phyloP scores from a whole-genome alignment of 2,888 invertebrate genomes.

The Dyspetes luteomarginatus region DNA sequence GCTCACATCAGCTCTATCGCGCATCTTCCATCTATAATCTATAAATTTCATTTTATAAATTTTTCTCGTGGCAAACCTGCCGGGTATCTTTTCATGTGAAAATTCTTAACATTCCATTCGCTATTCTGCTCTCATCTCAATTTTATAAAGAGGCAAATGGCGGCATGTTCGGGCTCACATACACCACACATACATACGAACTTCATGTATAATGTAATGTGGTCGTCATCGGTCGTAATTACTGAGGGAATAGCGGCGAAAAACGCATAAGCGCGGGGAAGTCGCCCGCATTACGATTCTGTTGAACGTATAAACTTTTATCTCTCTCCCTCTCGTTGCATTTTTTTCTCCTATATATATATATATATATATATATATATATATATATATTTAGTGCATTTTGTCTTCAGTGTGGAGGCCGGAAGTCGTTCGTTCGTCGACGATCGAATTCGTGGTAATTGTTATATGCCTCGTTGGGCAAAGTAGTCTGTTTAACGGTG shows the following conservation, averaged over 20 bases:
- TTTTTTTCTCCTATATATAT: neutral
- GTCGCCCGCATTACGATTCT: neutral
- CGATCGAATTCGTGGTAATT: slow-evolving; percentile 60
- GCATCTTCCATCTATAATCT: too few species aligned
- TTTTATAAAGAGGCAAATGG: too few species aligned
- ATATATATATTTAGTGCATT: neutral
- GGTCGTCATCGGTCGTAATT: neutral
- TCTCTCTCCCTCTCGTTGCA: neutral
- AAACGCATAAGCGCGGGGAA: neutral
- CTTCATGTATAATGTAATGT: too few species aligned
- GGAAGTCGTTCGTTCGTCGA: slow-evolving; percentile 55
- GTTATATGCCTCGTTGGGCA: slow-evolving; percentile 57
- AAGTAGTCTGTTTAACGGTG: slow-evolving; percentile 51
- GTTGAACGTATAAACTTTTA: neutral
- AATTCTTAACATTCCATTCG: too few species aligned
- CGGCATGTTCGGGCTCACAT: too few species aligned
- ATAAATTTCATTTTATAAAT: too few species aligned
- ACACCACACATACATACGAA: too few species aligned
- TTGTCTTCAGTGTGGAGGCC: too few species aligned
- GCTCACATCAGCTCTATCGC: too few species aligned
- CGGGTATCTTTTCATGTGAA: too few species aligned
- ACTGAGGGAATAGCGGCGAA: neutral
- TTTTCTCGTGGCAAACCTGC: too few species aligned
- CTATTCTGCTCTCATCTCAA: too few species aligned
- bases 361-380: neutral